phyloP scores from a whole-genome alignment of 2,888 invertebrate species.

The Eilema caniola region DNA sequence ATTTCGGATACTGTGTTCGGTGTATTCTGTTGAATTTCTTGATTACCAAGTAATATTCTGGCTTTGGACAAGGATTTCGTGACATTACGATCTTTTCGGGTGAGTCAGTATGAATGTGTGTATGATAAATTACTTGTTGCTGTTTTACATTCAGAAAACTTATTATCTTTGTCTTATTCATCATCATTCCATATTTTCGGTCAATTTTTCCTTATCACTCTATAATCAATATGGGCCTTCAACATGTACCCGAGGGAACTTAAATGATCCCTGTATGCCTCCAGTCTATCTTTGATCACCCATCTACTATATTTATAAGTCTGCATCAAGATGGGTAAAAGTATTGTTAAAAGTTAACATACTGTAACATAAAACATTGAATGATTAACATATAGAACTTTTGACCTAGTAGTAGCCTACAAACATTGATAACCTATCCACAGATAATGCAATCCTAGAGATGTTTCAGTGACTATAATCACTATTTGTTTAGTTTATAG shows the following conservation, averaged over 20 bases:
- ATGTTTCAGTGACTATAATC: neutral
- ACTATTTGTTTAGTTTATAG: neutral
- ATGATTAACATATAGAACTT: neutral
- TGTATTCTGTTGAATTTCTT: conserved; percentile 22
- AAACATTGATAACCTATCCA: conserved; percentile 11
- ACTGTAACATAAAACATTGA: neutral
- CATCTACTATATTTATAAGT: neutral
- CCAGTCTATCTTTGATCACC: neutral
- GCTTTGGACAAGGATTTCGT: conserved; percentile 20
- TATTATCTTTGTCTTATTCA: neutral
- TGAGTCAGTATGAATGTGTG: conserved; percentile 21
- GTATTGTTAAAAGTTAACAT: neutral
- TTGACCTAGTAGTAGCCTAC: neutral
- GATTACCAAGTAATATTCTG: neutral
- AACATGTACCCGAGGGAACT: neutral
- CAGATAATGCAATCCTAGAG: neutral
- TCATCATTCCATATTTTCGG: neutral
- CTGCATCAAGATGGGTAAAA: neutral
- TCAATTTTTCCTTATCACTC: neutral
- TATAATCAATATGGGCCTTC: neutral
- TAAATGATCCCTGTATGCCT: neutral
- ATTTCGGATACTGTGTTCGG: conserved; percentile 31
- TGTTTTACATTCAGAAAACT: neutral
- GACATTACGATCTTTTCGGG: conserved; percentile 14
- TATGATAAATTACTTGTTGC: conserved; percentile 17